Evolutionary conservation across 2,113 vertebrate genomes (phyloP).

Genomic region (Boulengeromyrus knoepffleri): DNA sequence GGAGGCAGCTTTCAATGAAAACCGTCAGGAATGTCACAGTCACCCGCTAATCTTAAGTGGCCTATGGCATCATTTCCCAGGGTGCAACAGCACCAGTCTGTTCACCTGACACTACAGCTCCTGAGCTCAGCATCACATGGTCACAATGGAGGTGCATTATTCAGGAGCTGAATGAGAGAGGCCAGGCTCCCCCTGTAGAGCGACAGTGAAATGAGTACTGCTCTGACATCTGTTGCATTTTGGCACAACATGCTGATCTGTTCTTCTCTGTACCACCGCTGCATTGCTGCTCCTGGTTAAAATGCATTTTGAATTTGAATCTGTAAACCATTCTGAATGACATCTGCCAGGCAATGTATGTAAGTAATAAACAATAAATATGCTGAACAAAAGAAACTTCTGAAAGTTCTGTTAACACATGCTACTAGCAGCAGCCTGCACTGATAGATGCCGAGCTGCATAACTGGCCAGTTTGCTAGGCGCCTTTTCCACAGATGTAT

Average conservation of each 20-base stretch:
- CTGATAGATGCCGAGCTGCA: not conserved
- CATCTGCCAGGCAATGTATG: not conserved
- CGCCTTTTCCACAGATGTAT: not conserved
- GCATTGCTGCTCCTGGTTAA: not conserved
- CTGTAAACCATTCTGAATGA: not conserved
- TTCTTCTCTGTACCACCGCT: not conserved
- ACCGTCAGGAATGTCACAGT: not conserved
- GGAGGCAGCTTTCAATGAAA: not conserved
- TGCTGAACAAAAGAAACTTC: not conserved
- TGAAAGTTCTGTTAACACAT: not conserved
- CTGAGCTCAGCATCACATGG: not conserved
- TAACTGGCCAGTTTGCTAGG: not conserved
- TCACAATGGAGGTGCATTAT: not conserved
- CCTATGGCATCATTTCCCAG: not conserved
- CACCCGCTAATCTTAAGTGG: not conserved
- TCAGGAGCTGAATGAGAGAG: not conserved
- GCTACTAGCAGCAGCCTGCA: not conserved
- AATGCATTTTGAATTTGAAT: not conserved
- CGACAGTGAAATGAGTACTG: not conserved
- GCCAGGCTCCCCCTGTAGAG: not conserved
- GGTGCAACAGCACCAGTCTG: not conserved
- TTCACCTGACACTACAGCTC: not conserved
- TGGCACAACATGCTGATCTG: not conserved
- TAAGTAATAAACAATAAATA: slow-evolving; percentile 11
- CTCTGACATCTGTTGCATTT: not conserved